Evolutionary conservation across 2,113 vertebrate species (phyloP).

Genomic region (Gymnogyps californianus): DNA sequence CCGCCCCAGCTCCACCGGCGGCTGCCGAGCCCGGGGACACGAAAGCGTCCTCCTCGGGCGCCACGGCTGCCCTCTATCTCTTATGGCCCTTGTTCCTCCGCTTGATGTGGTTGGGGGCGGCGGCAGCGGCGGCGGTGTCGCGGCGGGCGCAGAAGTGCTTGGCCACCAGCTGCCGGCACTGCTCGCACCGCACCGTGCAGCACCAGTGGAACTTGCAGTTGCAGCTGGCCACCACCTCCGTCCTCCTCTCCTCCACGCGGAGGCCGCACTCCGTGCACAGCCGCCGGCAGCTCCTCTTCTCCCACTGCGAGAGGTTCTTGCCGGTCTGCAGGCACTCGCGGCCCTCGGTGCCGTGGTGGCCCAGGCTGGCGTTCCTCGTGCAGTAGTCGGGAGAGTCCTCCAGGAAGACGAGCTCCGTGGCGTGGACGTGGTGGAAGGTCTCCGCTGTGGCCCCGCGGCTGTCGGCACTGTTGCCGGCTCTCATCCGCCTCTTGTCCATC

Average conservation of each 20-base stretch:
- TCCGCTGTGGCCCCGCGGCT: constrained; percentile 78
- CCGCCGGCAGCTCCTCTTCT: constrained; percentile 83
- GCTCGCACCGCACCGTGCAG: constrained; percentile 90
- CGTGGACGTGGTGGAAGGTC: constrained; percentile 78
- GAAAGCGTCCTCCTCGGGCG: fast-evolving
- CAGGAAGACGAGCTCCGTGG: constrained; percentile 85
- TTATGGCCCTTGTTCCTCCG: constrained; percentile 61
- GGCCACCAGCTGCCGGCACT: constrained; percentile 82
- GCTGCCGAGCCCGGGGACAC: neutral
- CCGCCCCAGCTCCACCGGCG: neutral
- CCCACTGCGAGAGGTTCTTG: constrained; percentile 79
- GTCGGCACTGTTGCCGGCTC: constrained; percentile 88
- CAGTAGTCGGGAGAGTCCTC: constrained; percentile 97
- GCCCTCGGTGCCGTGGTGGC: constrained; percentile 87
- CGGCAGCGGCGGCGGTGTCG: neutral
- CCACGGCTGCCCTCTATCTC: neutral
- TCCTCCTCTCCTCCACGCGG: constrained; percentile 79
- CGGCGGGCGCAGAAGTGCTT: constrained; percentile 84
- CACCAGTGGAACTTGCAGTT: constrained; percentile 98
- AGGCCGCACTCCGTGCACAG: constrained; percentile 90
- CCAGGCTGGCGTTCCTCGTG: constrained; percentile 84
- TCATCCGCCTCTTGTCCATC: constrained; percentile 84
- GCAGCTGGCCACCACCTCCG: constrained; percentile 85
- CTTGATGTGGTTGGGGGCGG: constrained; percentile 62
- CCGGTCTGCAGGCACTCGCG: constrained; percentile 87